phyloP scores from a whole-genome alignment of 2,113 vertebrate genomes.

The Pseudonaja textilis region DNA sequence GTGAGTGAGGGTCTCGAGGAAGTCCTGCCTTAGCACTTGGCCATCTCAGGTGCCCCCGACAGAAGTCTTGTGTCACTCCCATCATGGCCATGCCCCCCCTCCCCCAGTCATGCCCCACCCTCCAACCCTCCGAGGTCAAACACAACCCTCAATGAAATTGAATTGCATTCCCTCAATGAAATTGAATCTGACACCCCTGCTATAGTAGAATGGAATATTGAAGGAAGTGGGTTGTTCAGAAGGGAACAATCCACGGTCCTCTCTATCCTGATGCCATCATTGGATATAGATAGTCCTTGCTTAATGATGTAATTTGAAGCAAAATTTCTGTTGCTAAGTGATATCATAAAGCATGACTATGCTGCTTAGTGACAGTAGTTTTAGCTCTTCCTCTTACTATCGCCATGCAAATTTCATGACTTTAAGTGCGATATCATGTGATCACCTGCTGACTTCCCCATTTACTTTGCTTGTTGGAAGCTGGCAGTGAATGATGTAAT shows the following conservation, averaged over 20 bases:
- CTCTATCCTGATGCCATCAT: neutral
- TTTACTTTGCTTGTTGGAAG: neutral
- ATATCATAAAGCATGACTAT: neutral
- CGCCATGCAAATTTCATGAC: neutral
- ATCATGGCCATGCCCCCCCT: too few relatives aligned
- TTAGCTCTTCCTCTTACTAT: neutral
- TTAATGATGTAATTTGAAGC: neutral
- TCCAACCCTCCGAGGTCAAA: too few relatives aligned
- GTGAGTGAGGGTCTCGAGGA: too few relatives aligned
- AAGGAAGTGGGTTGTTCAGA: neutral
- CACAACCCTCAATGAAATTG: too few relatives aligned
- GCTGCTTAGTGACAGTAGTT: neutral
- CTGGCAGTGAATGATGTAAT: neutral
- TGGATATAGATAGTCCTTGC: neutral
- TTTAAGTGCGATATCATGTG: neutral
- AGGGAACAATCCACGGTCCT: neutral
- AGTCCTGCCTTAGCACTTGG: too few relatives aligned
- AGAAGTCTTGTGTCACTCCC: too few relatives aligned
- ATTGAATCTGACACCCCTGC: too few relatives aligned
- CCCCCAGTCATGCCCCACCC: too few relatives aligned
- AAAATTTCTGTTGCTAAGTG: neutral
- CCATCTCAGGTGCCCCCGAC: too few relatives aligned
- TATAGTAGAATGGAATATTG: neutral
- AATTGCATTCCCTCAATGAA: too few relatives aligned
- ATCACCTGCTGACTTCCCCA: neutral